Percentiles rank a stretch among this genome's conserved stretches.
phyloP scores from a whole-genome alignment of 2,797 vertebrate genomes.

The Epinephelus coioides region DNA sequence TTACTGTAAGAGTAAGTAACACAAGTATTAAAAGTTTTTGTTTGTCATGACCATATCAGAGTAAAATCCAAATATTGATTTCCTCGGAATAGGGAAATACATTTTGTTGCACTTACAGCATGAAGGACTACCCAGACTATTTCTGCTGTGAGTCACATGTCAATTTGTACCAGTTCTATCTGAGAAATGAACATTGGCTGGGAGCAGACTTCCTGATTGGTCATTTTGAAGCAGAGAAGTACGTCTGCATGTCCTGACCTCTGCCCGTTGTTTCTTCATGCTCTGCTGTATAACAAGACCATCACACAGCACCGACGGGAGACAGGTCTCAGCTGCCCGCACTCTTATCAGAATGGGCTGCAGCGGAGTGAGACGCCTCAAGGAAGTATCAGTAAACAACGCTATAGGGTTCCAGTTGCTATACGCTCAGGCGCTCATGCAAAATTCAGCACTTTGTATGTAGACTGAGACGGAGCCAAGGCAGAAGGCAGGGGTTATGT shows the following conservation, averaged over 20 bases:
- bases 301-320: conserved; percentile 69
- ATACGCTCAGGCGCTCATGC: conserved; percentile 80
- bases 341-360: conserved; percentile 72
- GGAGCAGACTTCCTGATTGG: conserved; percentile 75
- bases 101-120: conserved; percentile 44
- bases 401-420: conserved; percentile 80
- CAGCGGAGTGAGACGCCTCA: conserved; percentile 82
- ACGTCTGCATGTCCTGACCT: conserved; percentile 76
- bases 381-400: conserved; percentile 91
- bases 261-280: conserved; percentile 75
- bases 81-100: conserved; percentile 35
- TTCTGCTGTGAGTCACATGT: conserved; percentile 70
- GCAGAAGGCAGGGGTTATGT: conserved; percentile 73
- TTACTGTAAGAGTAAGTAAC: conserved; percentile 1
- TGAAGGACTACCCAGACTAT: conserved; percentile 46
- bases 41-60: conserved; percentile 26
- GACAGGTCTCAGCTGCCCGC: conserved; percentile 76
- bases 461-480: conserved; percentile 67
- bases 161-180: conserved; percentile 62
- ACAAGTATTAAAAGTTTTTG: conserved; percentile 35
- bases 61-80: conserved; percentile 51
- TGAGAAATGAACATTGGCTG: conserved; percentile 65
- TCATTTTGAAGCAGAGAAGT: conserved; percentile 75
- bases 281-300: conserved; percentile 80
- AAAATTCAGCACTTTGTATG: conserved; percentile 80